Conservation (phyloP, 37 sponge, comb jelly and placozoan species). For the Chondrilla cf. caribensis region DNA sequence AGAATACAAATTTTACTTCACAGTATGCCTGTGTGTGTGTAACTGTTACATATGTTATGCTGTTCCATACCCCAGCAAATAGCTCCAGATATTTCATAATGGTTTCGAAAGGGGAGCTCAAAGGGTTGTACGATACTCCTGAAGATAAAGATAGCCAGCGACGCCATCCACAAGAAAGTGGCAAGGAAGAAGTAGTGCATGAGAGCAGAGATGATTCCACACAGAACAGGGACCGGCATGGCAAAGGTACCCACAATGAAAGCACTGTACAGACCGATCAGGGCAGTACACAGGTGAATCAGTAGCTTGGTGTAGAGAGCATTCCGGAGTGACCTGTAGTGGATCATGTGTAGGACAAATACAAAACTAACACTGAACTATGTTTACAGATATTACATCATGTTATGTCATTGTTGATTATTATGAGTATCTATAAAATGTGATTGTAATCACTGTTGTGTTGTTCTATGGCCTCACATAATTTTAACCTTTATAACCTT, state of each 20-base stretch:
- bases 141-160: conserved; percentile 26
- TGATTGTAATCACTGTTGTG: no score
- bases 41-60: no score
- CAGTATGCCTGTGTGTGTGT: no score
- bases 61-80: conserved; percentile 43
- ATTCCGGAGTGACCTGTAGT: neutral
- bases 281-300: neutral
- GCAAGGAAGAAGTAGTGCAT: conserved; percentile 52
- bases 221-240: neutral
- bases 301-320: neutral
- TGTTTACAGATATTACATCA: no score
- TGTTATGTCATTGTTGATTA: no score
- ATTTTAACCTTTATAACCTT: no score
- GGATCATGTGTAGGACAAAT: no score
- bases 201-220: conserved; percentile 18
- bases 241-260: neutral
- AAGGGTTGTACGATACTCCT: conserved; percentile 25
- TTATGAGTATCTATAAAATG: no score
- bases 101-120: neutral
- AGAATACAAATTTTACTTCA: no score
- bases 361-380: no score
- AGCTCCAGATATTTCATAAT: neutral
- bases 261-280: neutral
- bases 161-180: conserved; percentile 24
- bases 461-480: no score